Evolutionary conservation across 2,113 vertebrate genomes (phyloP).

Genomic region (Macrotis lagotis): DNA sequence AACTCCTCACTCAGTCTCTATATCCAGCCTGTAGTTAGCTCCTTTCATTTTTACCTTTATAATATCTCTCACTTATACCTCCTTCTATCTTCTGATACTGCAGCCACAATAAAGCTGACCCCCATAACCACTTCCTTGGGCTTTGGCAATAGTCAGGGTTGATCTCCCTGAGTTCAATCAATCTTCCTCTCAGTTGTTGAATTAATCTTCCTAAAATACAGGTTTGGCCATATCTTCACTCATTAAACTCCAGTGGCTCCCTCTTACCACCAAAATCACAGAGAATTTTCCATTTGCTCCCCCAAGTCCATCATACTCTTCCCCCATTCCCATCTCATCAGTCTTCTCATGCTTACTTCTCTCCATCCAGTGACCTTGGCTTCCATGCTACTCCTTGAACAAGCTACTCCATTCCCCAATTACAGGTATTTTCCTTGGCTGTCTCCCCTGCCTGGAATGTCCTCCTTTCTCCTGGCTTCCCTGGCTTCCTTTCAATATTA

Average conservation of each 20-base stretch:
- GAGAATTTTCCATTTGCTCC: background rate
- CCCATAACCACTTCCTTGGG: too few relatives aligned
- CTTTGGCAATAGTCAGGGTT: background rate
- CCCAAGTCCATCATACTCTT: background rate
- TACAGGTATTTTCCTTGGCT: too few relatives aligned
- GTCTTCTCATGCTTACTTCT: too few relatives aligned
- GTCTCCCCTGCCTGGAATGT: too few relatives aligned
- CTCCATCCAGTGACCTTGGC: too few relatives aligned
- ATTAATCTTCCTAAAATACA: background rate
- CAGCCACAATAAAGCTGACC: too few relatives aligned
- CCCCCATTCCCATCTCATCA: background rate
- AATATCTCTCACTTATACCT: background rate
- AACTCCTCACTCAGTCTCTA: background rate
- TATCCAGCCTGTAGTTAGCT: background rate
- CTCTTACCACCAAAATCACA: background rate
- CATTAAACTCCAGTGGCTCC: background rate
- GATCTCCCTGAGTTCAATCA: background rate
- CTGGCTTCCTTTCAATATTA: too few relatives aligned
- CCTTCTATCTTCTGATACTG: background rate
- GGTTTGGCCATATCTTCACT: background rate
- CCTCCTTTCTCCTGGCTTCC: too few relatives aligned
- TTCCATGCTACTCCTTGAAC: too few relatives aligned
- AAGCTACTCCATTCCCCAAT: too few relatives aligned
- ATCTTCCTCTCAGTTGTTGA: background rate
- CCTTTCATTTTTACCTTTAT: background rate